Conservation (phyloP, 2,113 vertebrate species). For the Epinephelus moara region DNA sequence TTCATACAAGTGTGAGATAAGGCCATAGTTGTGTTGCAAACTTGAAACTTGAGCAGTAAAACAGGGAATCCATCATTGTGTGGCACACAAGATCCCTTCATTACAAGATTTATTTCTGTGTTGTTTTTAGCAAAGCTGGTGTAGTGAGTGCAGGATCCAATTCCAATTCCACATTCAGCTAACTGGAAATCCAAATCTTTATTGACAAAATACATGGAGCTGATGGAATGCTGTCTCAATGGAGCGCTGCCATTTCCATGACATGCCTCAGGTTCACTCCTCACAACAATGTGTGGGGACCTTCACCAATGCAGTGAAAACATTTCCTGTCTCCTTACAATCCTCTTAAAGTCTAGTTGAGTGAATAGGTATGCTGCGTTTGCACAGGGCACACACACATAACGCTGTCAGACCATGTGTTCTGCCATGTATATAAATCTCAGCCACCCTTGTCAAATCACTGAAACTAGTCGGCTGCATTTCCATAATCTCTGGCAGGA, state of each 20-base stretch:
- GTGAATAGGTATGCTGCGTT: conserved; percentile 71
- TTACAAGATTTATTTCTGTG: conserved; percentile 30
- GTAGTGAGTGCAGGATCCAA: conserved; percentile 14
- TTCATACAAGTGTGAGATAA: conserved; percentile 25
- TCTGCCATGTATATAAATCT: conserved; percentile 55
- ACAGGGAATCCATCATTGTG: neutral
- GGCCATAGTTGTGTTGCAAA: conserved; percentile 24
- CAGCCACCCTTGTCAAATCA: conserved; percentile 37
- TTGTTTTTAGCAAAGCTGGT: conserved; percentile 45
- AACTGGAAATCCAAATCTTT: conserved; percentile 67
- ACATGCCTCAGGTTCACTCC: conserved; percentile 62
- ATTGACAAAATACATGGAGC: conserved; percentile 62
- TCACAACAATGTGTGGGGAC: conserved; percentile 50
- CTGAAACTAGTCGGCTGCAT: conserved; percentile 49
- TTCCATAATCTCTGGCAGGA: conserved; percentile 60
- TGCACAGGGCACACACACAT: conserved; percentile 59
- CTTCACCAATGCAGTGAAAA: conserved; percentile 59
- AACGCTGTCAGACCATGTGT: conserved; percentile 67
- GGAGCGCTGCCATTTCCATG: conserved; percentile 66
- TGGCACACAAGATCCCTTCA: conserved; percentile 22
- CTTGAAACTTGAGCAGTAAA: conserved; percentile 29
- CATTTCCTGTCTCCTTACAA: conserved; percentile 71
- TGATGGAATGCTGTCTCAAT: conserved; percentile 62
- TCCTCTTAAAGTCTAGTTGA: conserved; percentile 70
- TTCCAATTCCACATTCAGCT: conserved; percentile 26